These are phyloP conservation scores for Pyrochroa serraticornis DNA, from an alignment of 2,888 invertebrate genomes.

Conservation along the genomic window DNA sequence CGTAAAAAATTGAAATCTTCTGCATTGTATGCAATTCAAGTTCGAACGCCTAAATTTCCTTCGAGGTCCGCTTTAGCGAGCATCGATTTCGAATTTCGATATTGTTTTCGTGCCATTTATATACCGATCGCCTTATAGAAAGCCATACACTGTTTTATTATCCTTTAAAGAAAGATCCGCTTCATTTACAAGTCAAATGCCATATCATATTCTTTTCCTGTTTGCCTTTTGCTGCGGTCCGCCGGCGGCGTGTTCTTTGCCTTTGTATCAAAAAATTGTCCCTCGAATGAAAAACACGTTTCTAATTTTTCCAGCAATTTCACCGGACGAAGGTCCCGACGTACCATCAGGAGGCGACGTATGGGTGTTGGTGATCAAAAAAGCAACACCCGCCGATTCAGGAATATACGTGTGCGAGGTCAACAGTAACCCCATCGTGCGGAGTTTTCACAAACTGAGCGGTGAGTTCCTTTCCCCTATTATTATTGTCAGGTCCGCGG, in stretches of 20 bases:
- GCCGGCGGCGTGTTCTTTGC: background rate
- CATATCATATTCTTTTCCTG: background rate
- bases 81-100: background rate
- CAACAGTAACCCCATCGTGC: constrained; percentile 78
- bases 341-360: constrained; percentile 74
- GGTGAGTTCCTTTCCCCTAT: constrained; percentile 69
- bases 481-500: background rate
- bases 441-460: constrained; percentile 79
- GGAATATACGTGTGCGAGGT: constrained; percentile 84
- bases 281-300: constrained; percentile 1
- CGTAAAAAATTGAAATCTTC: too few relatives aligned
- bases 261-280: background rate
- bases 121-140: constrained; percentile 13
- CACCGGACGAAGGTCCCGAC: constrained; percentile 46
- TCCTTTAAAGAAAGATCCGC: constrained; percentile 14
- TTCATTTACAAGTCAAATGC: constrained; percentile 26
- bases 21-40: background rate
- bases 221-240: background rate
- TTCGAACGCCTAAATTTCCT: background rate
- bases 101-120: constrained; percentile 28
- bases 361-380: constrained; percentile 81
- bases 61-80: constrained; percentile 9
- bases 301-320: constrained; percentile 26
- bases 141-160: constrained; percentile 10
- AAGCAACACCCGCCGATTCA: constrained; percentile 71